Evolutionary conservation across 2,888 invertebrate genomes (phyloP).

Genomic region (Netelia melanura): DNA sequence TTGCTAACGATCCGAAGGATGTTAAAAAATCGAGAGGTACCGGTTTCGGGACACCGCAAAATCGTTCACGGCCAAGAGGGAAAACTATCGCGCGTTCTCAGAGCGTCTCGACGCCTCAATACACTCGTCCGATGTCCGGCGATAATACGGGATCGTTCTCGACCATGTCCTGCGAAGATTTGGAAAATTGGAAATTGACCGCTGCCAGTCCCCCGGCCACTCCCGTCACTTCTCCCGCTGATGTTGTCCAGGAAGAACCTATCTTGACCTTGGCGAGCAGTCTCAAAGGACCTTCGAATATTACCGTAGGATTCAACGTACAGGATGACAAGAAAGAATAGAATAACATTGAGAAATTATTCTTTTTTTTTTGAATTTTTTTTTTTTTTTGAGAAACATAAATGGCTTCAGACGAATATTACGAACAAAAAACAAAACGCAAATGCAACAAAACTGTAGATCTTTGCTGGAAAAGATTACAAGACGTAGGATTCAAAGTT

Average conservation of each 20-base stretch:
- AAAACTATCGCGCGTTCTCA: conserved; percentile 77
- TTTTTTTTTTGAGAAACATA: neutral
- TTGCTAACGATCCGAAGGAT: conserved; percentile 5
- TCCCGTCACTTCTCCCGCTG: conserved; percentile 43
- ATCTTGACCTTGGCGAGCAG: conserved; percentile 79
- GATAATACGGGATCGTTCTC: conserved; percentile 77
- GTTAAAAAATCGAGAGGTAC: conserved; percentile 19
- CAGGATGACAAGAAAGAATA: conserved; percentile 71
- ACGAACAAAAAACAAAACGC: neutral
- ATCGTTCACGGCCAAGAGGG: conserved; percentile 57
- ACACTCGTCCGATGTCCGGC: conserved; percentile 56
- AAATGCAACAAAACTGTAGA: neutral
- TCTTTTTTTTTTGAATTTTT: neutral
- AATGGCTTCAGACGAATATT: neutral
- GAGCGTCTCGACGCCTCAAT: conserved; percentile 77
- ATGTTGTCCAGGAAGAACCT: conserved; percentile 71
- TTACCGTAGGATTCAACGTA: conserved; percentile 80
- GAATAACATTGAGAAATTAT: neutral
- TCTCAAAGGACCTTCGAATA: conserved; percentile 76
- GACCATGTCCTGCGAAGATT: conserved; percentile 75
- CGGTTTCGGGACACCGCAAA: conserved; percentile 33
- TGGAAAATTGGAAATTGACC: conserved; percentile 74
- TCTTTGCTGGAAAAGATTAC: neutral
- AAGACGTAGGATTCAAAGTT: neutral
- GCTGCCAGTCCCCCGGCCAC: conserved; percentile 43